These are phyloP conservation scores for Poecile atricapillus DNA, from an alignment of 2,113 vertebrate genomes.

Conservation along the genomic window DNA sequence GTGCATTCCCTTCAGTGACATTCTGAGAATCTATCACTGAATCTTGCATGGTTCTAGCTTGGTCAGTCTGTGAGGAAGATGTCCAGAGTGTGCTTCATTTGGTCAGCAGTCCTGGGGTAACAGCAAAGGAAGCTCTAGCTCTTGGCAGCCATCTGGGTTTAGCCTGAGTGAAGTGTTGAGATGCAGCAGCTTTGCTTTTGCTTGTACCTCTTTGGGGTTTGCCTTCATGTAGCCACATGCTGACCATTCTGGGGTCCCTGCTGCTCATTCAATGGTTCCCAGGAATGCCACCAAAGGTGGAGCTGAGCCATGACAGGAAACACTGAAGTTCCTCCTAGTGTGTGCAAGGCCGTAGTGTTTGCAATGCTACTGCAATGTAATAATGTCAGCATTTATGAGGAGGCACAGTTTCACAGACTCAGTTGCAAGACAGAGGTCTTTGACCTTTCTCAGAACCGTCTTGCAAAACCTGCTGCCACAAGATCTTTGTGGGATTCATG, in stretches of 20 bases:
- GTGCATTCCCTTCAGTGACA: background rate
- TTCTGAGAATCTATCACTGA: background rate
- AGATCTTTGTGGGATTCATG: background rate
- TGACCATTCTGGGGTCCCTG: accelerated
- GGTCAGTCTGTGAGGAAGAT: background rate
- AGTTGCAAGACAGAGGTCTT: background rate
- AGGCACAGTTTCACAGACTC: background rate
- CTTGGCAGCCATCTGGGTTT: background rate
- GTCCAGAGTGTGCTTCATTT: background rate
- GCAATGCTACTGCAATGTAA: background rate
- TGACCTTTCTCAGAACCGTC: background rate
- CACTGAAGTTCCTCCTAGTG: background rate
- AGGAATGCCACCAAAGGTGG: background rate
- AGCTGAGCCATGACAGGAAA: background rate
- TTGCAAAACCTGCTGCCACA: slow-evolving; percentile 20
- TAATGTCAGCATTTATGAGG: background rate
- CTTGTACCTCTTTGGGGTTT: background rate
- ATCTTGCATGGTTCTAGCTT: background rate
- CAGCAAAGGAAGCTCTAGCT: background rate
- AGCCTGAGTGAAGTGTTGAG: background rate
- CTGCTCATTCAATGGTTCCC: background rate
- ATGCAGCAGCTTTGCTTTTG: background rate
- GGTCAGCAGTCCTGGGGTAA: background rate
- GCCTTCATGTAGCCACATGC: background rate
- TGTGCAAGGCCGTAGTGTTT: background rate